Percentiles rank a stretch among this genome's conserved stretches.
phyloP scores from a whole-genome alignment of 2,113 vertebrate genomes.

The Cinclus cinclus region DNA sequence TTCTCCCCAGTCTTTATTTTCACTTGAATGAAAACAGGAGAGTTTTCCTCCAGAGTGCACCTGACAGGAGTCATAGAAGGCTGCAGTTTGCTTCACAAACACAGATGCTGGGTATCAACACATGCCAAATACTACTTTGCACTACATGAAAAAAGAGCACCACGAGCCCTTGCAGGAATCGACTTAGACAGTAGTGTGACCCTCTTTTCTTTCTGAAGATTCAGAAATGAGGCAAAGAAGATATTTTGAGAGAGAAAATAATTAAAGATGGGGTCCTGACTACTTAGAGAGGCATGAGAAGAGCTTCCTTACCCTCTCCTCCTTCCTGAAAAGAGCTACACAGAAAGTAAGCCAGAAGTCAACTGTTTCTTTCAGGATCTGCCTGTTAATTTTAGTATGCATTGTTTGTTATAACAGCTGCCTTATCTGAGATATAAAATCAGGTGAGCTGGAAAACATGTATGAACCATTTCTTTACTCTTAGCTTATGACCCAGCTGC shows the following conservation, averaged over 20 bases:
- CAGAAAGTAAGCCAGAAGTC: background rate
- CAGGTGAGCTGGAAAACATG: background rate
- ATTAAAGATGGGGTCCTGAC: background rate
- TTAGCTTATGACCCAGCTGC: background rate
- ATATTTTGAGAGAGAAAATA: background rate
- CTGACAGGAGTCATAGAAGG: background rate
- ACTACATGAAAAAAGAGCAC: background rate
- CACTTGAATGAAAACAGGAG: background rate
- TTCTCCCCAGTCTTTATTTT: background rate
- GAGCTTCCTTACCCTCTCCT: background rate
- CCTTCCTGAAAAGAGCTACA: background rate
- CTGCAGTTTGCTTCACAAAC: background rate
- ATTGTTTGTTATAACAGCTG: background rate
- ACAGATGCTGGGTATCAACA: background rate
- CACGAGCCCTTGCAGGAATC: background rate
- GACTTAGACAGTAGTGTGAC: background rate
- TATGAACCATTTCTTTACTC: background rate
- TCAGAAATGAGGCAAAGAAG: background rate
- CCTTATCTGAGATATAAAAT: background rate
- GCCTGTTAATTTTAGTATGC: background rate
- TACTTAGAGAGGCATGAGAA: background rate
- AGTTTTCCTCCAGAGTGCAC: background rate
- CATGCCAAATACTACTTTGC: background rate
- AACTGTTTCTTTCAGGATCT: background rate
- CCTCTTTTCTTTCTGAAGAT: background rate